Base-by-base conservation (phyloP, 2,888 invertebrate species). In the Clanis bilineata region DNA sequence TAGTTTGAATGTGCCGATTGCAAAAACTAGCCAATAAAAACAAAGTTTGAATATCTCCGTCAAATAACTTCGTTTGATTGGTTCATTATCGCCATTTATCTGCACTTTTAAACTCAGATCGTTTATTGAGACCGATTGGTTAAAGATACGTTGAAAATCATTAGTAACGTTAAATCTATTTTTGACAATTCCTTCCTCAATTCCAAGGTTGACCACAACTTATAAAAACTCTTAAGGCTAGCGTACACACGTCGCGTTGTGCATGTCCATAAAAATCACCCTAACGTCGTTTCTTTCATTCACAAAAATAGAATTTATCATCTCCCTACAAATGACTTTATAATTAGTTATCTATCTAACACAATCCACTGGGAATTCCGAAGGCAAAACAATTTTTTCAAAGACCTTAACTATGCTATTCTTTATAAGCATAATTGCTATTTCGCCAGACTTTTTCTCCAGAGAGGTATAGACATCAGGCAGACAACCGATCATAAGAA, bases 301-400 rank as follows among this genome's bases (percentile, higher is more conserved):
- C 83, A 82, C 86, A 90, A 90, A 90, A 90, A 90, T 90, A 90
- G 83, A 88, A 73, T 76, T 79, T 80, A 75, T 77, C 66, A 64
- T 72, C 38, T 74, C 71, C 72, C 83, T 86, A 87, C 79, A 82
- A 83, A 82, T 85, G 71, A 67, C 67, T 77, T 82, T 79, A 76
- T 80, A 85, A 32, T 88, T 87, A 84, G 80, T 83, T 78, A 70
- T 74, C 88, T 89, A 90, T 87, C 89, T 90, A 90, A 80, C 62
- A 64, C 51, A 51, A 51, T 67, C 61, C 64, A 73, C 76, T 74
- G 73, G 72, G 69, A 76, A 45, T 60, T 56, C 7, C n/a, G 28
- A 43, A 10, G n/a, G 18, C 9, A 5, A 56, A 28, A 12, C 23
- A 18, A 10, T 41, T 41, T 36, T 12, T 36, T 36, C 12, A 36